phyloP scores from a whole-genome alignment of 2,888 invertebrate species.

The Ariolimax columbianus region DNA sequence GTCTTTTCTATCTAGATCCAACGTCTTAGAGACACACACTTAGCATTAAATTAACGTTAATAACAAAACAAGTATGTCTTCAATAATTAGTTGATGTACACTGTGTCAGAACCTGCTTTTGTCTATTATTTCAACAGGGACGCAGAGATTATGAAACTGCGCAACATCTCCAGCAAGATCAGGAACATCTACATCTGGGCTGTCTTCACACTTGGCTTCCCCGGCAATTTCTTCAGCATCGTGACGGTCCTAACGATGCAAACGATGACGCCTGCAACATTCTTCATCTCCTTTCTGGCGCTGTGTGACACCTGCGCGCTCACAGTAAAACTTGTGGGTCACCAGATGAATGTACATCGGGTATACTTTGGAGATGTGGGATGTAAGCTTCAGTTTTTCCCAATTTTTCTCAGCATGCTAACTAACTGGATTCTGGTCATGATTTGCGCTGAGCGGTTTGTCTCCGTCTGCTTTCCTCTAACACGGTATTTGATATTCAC shows the following conservation, averaged over 20 bases:
- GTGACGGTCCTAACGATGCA: constrained; percentile 53
- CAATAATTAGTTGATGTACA: too few relatives aligned
- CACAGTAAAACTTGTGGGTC: constrained; percentile 45
- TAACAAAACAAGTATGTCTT: too few relatives aligned
- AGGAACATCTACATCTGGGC: constrained; percentile 53
- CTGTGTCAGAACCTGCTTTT: not conserved
- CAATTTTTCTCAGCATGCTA: constrained; percentile 40
- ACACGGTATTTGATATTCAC: constrained; percentile 51
- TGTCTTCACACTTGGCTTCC: constrained; percentile 51
- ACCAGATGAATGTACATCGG: constrained; percentile 34
- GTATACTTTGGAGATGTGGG: constrained; percentile 35
- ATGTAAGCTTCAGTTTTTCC: constrained; percentile 38
- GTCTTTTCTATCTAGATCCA: too few relatives aligned
- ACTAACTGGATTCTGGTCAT: constrained; percentile 54
- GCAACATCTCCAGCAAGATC: constrained; percentile 27
- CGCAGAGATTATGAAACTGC: not conserved
- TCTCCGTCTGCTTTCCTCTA: constrained; percentile 67
- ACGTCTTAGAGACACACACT: too few relatives aligned
- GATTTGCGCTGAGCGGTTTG: constrained; percentile 53
- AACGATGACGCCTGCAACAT: constrained; percentile 47
- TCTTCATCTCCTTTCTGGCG: constrained; percentile 53
- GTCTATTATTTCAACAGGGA: not conserved
- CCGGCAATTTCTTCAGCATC: constrained; percentile 52
- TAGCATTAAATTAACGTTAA: too few relatives aligned
- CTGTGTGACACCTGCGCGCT: constrained; percentile 48